A percentile compares a stretch with the other conserved stretches of the same genome.
Conservation (phyloP, 2,113 vertebrate species). For the Gyps fulvus region DNA sequence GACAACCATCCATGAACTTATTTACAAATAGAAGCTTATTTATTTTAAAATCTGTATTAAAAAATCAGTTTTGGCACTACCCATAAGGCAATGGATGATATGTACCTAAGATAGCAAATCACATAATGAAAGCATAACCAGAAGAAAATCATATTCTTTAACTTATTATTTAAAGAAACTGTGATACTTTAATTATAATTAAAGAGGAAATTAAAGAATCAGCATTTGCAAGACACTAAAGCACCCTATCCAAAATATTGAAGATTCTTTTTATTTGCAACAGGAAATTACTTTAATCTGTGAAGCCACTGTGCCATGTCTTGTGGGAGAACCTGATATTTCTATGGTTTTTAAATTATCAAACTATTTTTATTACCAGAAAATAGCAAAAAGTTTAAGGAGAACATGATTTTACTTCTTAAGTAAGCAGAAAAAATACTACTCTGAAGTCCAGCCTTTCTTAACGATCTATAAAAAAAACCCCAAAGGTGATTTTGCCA, state of each 20-base stretch:
- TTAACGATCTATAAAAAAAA: background rate
- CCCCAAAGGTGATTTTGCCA: background rate
- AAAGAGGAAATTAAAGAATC: background rate
- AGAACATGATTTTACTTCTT: background rate
- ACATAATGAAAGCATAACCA: conserved; percentile 51
- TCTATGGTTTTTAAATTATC: background rate
- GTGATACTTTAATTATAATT: background rate
- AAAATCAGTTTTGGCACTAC: conserved; percentile 69
- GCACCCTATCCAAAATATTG: background rate
- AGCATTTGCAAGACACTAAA: background rate
- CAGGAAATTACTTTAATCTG: background rate
- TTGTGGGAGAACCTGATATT: background rate
- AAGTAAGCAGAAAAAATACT: background rate
- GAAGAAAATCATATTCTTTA: conserved; percentile 46
- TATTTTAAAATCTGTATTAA: conserved; percentile 64
- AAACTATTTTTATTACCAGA: background rate
- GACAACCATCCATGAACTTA: conserved; percentile 54
- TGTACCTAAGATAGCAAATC: conserved; percentile 52
- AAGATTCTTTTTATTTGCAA: background rate
- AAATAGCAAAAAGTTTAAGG: background rate
- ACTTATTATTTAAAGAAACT: background rate
- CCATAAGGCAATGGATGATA: conserved; percentile 68
- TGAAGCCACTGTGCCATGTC: background rate
- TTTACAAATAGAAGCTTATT: conserved; percentile 70
- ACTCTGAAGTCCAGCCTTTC: background rate